phyloP scores from a whole-genome alignment of 2,797 vertebrate species.

The Poeciliopsis turneri region DNA sequence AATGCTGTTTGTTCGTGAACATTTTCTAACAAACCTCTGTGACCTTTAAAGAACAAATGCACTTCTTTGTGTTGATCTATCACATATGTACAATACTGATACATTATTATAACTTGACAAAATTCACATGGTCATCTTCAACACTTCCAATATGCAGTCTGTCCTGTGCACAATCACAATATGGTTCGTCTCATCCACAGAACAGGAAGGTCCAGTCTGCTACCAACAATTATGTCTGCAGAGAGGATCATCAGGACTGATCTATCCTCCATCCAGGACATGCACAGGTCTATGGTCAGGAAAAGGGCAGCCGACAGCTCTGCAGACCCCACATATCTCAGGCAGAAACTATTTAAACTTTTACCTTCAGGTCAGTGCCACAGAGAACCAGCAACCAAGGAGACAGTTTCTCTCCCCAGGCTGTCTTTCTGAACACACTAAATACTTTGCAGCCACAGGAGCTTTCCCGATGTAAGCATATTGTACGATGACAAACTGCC shows the following conservation, averaged over 20 bases:
- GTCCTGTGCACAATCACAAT: not conserved
- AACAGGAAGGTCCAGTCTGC: not conserved
- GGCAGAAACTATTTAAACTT: not conserved
- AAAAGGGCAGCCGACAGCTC: not conserved
- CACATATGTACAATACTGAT: not conserved
- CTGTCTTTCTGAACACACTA: not conserved
- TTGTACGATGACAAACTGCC: too few species aligned
- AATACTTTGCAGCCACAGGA: not conserved
- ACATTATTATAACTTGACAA: not conserved
- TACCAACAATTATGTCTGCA: not conserved
- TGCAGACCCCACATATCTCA: not conserved
- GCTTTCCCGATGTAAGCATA: too few species aligned
- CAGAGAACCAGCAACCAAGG: too few species aligned
- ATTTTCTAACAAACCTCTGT: not conserved
- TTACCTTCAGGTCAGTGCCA: not conserved
- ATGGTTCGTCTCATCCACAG: not conserved
- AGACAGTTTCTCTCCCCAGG: not conserved
- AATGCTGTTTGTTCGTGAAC: not conserved
- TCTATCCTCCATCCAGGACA: not conserved
- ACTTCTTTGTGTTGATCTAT: not conserved
- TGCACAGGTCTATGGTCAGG: not conserved
- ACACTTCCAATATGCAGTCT: not conserved
- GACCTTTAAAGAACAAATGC: not conserved
- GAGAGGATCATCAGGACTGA: not conserved
- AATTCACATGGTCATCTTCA: not conserved